These are phyloP conservation scores for Sinosuthora webbiana DNA, from an alignment of 2,113 vertebrate species.

Conservation along the genomic window DNA sequence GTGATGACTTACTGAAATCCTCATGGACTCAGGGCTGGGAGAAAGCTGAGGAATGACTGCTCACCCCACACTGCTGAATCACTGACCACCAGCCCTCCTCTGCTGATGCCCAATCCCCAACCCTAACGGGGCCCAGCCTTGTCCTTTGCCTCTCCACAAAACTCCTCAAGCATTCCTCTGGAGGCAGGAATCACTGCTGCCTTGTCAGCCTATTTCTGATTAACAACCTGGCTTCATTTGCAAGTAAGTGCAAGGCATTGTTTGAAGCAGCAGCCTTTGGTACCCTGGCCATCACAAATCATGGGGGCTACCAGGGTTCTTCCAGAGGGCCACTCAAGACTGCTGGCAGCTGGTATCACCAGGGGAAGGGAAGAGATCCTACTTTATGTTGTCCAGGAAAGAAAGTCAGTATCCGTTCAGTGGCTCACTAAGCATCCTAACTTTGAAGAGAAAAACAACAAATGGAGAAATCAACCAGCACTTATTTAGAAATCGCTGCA, in stretches of 20 bases:
- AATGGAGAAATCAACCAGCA: not conserved
- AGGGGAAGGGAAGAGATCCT: not conserved
- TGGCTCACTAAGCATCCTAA: not conserved
- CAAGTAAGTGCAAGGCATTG: not conserved
- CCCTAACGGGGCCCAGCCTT: not conserved
- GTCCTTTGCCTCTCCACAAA: not conserved
- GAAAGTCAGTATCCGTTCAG: not conserved
- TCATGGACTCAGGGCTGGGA: accelerated
- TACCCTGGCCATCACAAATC: accelerated
- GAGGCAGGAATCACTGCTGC: not conserved
- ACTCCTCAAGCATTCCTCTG: not conserved
- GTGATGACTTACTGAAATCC: not conserved
- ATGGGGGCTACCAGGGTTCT: accelerated
- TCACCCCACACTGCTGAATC: accelerated
- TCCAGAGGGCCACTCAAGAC: not conserved
- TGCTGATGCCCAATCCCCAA: not conserved
- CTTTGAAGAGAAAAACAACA: not conserved
- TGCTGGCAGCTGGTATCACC: accelerated
- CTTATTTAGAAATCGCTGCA: not conserved
- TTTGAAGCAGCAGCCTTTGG: not conserved
- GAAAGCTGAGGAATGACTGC: accelerated
- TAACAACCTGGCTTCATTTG: too few relatives aligned
- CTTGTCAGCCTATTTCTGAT: not conserved
- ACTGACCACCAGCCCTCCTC: accelerated
- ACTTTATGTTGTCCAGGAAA: not conserved